A percentile compares a stretch with the other conserved stretches of the same genome.
Conservation (phyloP, 2,888 invertebrate species). For the Dendrolimus pini region DNA sequence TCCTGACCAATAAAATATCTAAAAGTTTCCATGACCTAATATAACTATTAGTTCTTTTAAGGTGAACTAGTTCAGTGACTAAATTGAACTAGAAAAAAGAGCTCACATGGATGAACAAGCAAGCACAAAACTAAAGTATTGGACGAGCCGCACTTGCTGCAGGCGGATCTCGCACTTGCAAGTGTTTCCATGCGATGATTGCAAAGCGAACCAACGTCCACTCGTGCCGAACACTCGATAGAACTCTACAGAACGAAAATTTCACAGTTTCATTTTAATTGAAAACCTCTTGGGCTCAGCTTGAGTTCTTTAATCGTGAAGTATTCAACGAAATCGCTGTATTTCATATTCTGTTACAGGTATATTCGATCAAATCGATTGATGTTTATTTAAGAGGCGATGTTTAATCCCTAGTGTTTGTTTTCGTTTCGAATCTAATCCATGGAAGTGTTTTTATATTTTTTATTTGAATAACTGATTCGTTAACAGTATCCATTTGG, state of each 20-base stretch:
- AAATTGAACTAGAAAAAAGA: too few species aligned
- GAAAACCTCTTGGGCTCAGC: constrained; percentile 32
- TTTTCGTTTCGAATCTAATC: constrained; percentile 14
- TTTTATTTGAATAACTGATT: constrained; percentile 5
- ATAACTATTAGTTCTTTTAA: too few species aligned
- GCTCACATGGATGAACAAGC: background rate
- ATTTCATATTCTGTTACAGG: constrained; percentile 25
- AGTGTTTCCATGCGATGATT: constrained; percentile 14
- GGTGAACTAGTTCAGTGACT: too few species aligned
- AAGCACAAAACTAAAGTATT: background rate
- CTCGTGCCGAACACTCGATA: constrained; percentile 19
- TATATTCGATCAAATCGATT: constrained; percentile 29
- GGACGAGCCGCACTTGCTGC: constrained; percentile 2
- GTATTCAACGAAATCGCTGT: constrained; percentile 34
- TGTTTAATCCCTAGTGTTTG: constrained; percentile 18
- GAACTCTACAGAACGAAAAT: constrained; percentile 37
- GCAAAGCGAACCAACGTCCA: constrained; percentile 10
- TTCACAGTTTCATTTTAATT: constrained; percentile 22
- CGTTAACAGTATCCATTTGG: background rate
- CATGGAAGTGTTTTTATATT: constrained; percentile 17
- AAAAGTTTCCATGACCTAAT: too few species aligned
- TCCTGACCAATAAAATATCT: too few species aligned
- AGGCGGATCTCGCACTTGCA: constrained; percentile 5
- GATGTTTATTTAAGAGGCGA: constrained; percentile 20
- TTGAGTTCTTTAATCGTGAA: constrained; percentile 26